These are phyloP conservation scores for Mythimna impura DNA, from an alignment of 2,888 invertebrate genomes.

Conservation along the genomic window DNA sequence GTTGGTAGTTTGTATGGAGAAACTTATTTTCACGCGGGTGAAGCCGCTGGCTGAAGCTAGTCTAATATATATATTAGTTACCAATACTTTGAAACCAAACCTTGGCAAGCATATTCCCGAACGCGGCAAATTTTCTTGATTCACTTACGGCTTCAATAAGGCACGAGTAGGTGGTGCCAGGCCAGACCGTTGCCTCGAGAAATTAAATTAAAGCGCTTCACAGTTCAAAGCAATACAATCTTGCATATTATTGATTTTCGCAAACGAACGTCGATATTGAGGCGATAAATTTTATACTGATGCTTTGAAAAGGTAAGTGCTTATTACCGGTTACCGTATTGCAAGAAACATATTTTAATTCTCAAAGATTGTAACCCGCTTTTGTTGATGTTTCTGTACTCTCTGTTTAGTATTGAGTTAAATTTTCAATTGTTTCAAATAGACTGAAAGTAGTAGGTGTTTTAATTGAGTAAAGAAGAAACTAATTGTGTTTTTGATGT, in stretches of 20 bases:
- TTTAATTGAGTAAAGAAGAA: conserved; percentile 51
- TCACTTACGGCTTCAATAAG: conserved; percentile 50
- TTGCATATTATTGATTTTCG: conserved; percentile 56
- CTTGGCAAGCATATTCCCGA: conserved; percentile 23
- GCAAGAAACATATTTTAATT: neutral
- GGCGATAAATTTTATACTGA: neutral
- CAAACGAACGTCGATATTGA: conserved; percentile 8
- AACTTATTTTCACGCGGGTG: too few relatives aligned
- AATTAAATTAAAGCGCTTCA: conserved; percentile 55
- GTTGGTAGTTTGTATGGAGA: too few relatives aligned
- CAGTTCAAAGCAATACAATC: conserved; percentile 57
- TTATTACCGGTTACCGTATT: neutral
- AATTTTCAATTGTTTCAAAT: conserved; percentile 49
- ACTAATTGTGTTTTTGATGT: conserved; percentile 61
- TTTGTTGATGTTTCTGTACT: conserved; percentile 1
- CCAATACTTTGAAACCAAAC: neutral
- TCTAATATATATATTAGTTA: neutral
- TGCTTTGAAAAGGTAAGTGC: neutral
- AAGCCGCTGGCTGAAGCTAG: too few relatives aligned
- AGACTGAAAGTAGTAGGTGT: conserved; percentile 38
- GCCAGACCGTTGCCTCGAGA: conserved; percentile 21
- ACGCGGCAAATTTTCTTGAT: conserved; percentile 38
- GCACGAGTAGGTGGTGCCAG: conserved; percentile 26
- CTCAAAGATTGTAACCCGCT: neutral
- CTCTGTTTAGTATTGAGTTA: neutral